Evolutionary conservation across 2,113 vertebrate species (phyloP).

Genomic region (Boulengeromyrus knoepffleri): DNA sequence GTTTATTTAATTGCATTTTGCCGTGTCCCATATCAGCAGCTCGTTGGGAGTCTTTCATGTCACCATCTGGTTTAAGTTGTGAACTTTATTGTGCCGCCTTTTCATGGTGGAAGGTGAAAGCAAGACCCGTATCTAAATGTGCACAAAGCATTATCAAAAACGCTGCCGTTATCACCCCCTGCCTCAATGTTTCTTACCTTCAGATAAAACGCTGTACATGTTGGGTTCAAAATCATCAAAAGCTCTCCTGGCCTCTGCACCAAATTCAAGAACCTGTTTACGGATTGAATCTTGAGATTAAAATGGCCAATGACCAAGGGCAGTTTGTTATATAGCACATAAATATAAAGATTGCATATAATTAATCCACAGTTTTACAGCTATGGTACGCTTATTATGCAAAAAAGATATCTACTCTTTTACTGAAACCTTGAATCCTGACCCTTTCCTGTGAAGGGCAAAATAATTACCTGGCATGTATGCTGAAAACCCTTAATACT

Average conservation of each 20-base stretch:
- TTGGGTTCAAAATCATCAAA: background rate
- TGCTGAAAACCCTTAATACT: constrained; percentile 19
- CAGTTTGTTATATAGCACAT: background rate
- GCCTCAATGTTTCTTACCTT: background rate
- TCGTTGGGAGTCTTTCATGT: constrained; percentile 16
- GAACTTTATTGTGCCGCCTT: background rate
- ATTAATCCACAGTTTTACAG: background rate
- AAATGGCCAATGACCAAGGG: background rate
- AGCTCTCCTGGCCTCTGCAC: background rate
- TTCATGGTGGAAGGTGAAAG: constrained; percentile 21
- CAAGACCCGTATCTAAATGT: background rate
- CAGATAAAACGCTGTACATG: background rate
- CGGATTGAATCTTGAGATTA: background rate
- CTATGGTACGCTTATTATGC: background rate
- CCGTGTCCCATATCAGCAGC: background rate
- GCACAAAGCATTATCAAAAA: too few relatives aligned
- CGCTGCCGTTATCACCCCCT: background rate
- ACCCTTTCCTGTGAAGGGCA: background rate
- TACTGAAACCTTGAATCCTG: background rate
- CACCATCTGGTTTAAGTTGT: constrained; percentile 36
- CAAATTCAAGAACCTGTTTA: background rate
- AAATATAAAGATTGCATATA: background rate
- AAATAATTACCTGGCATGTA: background rate
- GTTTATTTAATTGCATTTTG: constrained; percentile 14
- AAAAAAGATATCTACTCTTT: background rate